phyloP scores from a whole-genome alignment of 2,888 invertebrate species.

The Toxonevra muliebris region DNA sequence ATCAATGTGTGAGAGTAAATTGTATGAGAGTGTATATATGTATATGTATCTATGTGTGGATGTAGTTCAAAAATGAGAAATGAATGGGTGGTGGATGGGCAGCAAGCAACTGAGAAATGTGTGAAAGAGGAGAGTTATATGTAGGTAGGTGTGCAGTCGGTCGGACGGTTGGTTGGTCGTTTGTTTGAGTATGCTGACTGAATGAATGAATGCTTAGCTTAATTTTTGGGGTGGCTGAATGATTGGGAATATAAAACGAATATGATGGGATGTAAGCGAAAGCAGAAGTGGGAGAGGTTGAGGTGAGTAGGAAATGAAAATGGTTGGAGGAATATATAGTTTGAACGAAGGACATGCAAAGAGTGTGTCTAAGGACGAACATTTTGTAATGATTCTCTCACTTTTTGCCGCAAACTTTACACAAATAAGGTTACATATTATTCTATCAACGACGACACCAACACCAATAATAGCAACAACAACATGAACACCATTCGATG shows the following conservation, averaged over 20 bases:
- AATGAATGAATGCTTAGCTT: conserved; percentile 28
- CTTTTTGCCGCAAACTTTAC: conserved; percentile 23
- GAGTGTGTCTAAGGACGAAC: conserved; percentile 46
- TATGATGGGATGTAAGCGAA: too few relatives aligned
- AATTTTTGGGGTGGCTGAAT: conserved; percentile 31
- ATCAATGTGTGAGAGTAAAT: conserved; percentile 37
- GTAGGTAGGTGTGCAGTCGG: background rate
- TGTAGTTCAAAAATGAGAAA: conserved; percentile 17
- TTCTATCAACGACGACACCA: conserved; percentile 53
- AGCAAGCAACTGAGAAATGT: background rate
- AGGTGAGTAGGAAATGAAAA: background rate
- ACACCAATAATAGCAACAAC: conserved; percentile 22
- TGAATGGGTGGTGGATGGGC: background rate
- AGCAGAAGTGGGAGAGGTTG: too few relatives aligned
- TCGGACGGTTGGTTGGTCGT: conserved; percentile 8
- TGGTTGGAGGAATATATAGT: background rate
- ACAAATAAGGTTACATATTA: conserved; percentile 44
- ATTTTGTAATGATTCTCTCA: conserved; percentile 48
- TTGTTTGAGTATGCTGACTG: background rate
- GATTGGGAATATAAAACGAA: background rate
- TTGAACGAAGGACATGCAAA: conserved; percentile 27
- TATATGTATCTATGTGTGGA: conserved; percentile 11
- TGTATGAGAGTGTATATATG: conserved; percentile 20
- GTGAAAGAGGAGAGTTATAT: conserved; percentile 10
- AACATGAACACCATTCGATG: conserved; percentile 20